Base-by-base conservation (phyloP, 2,888 invertebrate species). In the Nesidiocoris tenuis region DNA sequence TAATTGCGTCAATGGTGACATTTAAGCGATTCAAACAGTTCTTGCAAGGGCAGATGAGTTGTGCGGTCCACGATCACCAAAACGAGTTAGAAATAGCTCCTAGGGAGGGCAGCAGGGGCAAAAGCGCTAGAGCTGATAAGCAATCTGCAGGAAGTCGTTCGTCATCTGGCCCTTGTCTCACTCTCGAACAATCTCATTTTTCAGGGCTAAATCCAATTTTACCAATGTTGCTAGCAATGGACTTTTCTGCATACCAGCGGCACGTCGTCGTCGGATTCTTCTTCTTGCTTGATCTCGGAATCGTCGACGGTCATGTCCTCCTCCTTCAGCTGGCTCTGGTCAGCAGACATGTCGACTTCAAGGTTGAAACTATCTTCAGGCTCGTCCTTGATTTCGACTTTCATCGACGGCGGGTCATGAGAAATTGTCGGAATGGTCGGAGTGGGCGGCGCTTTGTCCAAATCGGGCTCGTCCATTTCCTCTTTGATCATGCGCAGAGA, bases 231-330 rank as follows among this genome's bases (percentile, higher is more conserved):
- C n/a, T n/a, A 72, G 57, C 17, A 56, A 56, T 55, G n/a, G n/a
- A n/a, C n/a, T n/a, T n/a, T n/a, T n/a, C 39, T 25, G 82, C 85
- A 86, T 86, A 92, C 92, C 87, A 93, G 84, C 80, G 93, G 92
- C 66, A 88, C 82, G 83, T 94, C 92, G 82, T 92, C 92, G 79
- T 92, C 91, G 79, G 89, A 90, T 1, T 89, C 89, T 17, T 87
- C 85, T 66, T 84, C 84, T 65, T 83, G 82, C 79, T 80, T 83
- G 17, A 59, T n/a, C 22, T 57, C 25, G 7, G 61, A 24, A 1
- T 16, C 39, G 16, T 72, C 82, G 63, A 83, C 83, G 81, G 87
- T 88, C 23, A 83, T 82, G 80, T 87, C 88, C 81, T 87, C 88
- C 21, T 83, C 82, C 12, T 74, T 76, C 19, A 83, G 82, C 22